phyloP scores from a whole-genome alignment of 2,797 vertebrate genomes.

The Potorous gilbertii region DNA sequence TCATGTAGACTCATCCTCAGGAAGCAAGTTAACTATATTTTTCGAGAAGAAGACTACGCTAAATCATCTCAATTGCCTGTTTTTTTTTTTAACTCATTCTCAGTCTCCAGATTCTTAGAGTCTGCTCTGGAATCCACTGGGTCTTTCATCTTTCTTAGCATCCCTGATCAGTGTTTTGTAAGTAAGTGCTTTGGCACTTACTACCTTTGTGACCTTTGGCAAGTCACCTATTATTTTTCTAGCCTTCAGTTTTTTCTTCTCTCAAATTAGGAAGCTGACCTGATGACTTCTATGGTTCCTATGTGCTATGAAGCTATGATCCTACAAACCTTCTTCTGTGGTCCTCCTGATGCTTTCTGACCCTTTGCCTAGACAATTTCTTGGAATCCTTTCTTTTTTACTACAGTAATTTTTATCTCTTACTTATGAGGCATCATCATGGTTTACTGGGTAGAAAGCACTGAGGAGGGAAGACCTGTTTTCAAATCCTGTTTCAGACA shows the following conservation, averaged over 20 bases:
- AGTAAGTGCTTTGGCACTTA: not conserved
- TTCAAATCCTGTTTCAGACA: not conserved
- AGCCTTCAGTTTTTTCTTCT: not conserved
- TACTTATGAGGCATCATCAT: not conserved
- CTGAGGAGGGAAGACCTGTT: not conserved
- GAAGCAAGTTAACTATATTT: not conserved
- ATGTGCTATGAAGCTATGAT: not conserved
- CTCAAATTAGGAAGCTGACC: not conserved
- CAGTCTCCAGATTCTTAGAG: not conserved
- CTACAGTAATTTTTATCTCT: not conserved
- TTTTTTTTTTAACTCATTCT: not conserved
- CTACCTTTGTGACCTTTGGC: not conserved
- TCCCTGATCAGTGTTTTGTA: not conserved
- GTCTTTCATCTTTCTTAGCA: not conserved
- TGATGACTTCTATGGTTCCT: not conserved
- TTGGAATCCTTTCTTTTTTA: not conserved
- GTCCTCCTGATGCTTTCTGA: not conserved
- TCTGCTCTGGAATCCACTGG: not conserved
- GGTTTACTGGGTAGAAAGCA: not conserved
- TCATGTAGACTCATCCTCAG: not conserved
- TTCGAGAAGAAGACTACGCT: not conserved
- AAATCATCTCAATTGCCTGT: not conserved
- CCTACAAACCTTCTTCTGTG: not conserved
- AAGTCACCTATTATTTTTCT: not conserved
- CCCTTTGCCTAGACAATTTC: not conserved